Conservation (phyloP, 2,113 vertebrate genomes). For the Orycteropus afer region DNA sequence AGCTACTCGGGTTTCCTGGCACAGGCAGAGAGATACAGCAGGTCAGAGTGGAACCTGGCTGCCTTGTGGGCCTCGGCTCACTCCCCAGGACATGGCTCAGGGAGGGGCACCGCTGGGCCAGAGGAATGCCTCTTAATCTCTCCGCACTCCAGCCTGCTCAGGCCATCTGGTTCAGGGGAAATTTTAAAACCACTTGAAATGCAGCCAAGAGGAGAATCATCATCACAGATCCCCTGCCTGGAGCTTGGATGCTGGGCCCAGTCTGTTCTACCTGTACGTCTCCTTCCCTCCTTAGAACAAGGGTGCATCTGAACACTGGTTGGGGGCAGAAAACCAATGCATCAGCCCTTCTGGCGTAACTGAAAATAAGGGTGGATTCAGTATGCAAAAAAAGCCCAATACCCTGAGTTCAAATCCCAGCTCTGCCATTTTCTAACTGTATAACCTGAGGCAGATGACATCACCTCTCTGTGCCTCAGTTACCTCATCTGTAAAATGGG, state of each 20-base stretch:
- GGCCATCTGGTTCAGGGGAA: slow-evolving; percentile 25
- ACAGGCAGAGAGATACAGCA: not conserved
- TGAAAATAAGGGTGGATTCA: not conserved
- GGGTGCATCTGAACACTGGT: not conserved
- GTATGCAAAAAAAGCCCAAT: not conserved
- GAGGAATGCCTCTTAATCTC: slow-evolving; percentile 25
- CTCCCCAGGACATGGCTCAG: not conserved
- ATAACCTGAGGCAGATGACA: not conserved
- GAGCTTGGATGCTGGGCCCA: not conserved
- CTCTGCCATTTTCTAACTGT: not conserved
- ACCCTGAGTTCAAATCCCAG: not conserved
- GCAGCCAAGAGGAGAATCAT: not conserved
- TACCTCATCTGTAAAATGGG: not conserved
- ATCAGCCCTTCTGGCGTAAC: not conserved
- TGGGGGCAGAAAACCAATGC: not conserved
- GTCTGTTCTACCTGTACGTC: not conserved
- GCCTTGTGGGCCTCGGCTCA: not conserved
- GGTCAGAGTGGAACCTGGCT: not conserved
- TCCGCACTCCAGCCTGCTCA: not conserved
- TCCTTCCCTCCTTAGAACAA: not conserved
- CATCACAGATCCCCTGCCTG: not conserved
- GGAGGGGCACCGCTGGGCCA: not conserved
- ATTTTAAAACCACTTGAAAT: slow-evolving; percentile 48
- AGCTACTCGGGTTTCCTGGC: not conserved
- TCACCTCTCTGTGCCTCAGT: not conserved